Evolutionary conservation across 2,113 vertebrate species (phyloP).

Genomic region (Todiramphus saurophagus): DNA sequence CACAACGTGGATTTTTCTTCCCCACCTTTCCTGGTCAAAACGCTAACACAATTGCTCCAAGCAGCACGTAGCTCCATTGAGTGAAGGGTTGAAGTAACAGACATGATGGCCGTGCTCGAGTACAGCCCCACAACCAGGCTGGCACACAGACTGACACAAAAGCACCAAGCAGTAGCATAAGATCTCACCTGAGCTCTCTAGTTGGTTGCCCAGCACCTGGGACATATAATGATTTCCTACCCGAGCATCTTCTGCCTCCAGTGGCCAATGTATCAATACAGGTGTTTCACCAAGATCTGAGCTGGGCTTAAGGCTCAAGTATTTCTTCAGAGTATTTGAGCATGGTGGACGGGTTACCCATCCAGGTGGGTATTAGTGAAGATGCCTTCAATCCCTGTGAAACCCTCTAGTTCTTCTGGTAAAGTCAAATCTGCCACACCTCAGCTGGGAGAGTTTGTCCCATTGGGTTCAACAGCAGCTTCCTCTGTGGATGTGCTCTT

Average conservation of each 20-base stretch:
- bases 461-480: neutral
- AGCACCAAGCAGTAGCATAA: neutral
- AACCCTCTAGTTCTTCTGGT: neutral
- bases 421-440: neutral
- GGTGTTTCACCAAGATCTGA: neutral
- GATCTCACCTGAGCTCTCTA: neutral
- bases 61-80: neutral
- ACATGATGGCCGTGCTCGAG: too few species aligned
- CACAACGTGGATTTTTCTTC: neutral
- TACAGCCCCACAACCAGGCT: neutral
- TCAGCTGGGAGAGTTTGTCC: fast-evolving
- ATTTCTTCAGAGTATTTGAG: neutral
- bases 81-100: neutral
- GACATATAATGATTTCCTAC: neutral
- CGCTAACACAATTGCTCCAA: neutral
- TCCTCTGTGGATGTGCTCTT: fast-evolving
- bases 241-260: neutral
- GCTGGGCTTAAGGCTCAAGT: neutral
- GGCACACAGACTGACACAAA: neutral
- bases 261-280: neutral
- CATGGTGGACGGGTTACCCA: too few species aligned
- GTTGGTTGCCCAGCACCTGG: neutral
- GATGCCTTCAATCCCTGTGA: neutral
- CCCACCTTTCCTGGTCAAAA: neutral
- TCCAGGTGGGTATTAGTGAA: neutral